Conservation (phyloP, 2,888 invertebrate species). For the Coleophora deauratella region DNA sequence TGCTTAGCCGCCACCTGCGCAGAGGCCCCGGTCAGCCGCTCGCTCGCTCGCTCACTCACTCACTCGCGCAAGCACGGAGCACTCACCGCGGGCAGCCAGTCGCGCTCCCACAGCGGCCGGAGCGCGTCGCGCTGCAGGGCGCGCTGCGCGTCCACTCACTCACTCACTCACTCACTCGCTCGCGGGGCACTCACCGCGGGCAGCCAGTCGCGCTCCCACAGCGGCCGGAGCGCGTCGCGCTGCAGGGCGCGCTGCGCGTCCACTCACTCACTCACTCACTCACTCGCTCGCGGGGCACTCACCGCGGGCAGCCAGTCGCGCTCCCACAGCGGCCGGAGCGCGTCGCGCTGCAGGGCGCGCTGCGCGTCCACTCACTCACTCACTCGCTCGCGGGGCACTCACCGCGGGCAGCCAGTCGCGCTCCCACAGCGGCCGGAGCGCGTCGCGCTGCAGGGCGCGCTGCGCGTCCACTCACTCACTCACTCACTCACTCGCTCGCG, state of each 20-base stretch:
- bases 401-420: constrained; percentile 86
- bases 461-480: constrained; percentile 92
- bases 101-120: constrained; percentile 90
- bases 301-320: constrained; percentile 86
- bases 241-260: constrained; percentile 92
- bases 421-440: constrained; percentile 89
- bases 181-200: constrained; percentile 86
- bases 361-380: constrained; percentile 92
- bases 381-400: constrained; percentile 94
- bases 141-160: constrained; percentile 90
- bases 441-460: constrained; percentile 89
- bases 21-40: neutral
- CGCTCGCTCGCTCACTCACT: too few relatives aligned
- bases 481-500: constrained; percentile 96
- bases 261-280: too few relatives aligned
- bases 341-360: constrained; percentile 89
- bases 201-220: constrained; percentile 95
- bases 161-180: constrained; percentile 77
- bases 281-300: constrained; percentile 94
- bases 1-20: constrained; percentile 87
- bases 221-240: constrained; percentile 83
- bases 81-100: constrained; percentile 84
- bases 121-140: constrained; percentile 89
- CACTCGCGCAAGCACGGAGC: too few relatives aligned
- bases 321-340: constrained; percentile 89